These are phyloP conservation scores for Antitype chi DNA, from an alignment of 2,888 invertebrate genomes.

Conservation along the genomic window DNA sequence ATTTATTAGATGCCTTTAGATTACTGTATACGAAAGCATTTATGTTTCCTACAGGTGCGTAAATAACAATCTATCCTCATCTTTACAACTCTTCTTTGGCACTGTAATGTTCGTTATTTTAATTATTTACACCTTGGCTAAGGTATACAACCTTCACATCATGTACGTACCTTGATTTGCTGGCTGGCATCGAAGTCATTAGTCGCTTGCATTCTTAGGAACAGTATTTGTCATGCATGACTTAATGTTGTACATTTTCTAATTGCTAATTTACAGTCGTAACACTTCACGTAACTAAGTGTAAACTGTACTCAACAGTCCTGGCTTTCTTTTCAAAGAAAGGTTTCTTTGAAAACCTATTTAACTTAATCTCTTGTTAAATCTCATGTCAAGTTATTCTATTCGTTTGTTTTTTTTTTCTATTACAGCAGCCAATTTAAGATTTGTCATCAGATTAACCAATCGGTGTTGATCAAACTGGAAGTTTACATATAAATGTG, in stretches of 20 bases:
- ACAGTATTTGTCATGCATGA: conserved; percentile 54
- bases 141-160: conserved; percentile 13
- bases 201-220: conserved; percentile 51
- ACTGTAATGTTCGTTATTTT: conserved; percentile 21
- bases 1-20: conserved; percentile 48
- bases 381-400: not conserved
- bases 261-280: conserved; percentile 56
- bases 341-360: not conserved
- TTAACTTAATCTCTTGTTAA: not conserved
- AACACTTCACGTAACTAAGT: conserved; percentile 53
- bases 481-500: not conserved
- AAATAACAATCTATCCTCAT: conserved; percentile 33
- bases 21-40: conserved; percentile 25
- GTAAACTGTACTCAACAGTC: not conserved
- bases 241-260: conserved; percentile 51
- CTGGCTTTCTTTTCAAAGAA: not conserved
- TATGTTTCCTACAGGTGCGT: conserved; percentile 34
- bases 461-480: not conserved
- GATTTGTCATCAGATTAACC: conserved; percentile 7
- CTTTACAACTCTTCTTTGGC: conserved; percentile 5
- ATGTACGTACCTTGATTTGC: conserved; percentile 18
- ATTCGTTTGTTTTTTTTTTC: conserved; percentile 18
- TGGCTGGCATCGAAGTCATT: conserved; percentile 33
- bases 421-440: conserved; percentile 9
- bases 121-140: conserved; percentile 28